Conservation (phyloP, 2,113 vertebrate species). For the Connochaetes taurinus region DNA sequence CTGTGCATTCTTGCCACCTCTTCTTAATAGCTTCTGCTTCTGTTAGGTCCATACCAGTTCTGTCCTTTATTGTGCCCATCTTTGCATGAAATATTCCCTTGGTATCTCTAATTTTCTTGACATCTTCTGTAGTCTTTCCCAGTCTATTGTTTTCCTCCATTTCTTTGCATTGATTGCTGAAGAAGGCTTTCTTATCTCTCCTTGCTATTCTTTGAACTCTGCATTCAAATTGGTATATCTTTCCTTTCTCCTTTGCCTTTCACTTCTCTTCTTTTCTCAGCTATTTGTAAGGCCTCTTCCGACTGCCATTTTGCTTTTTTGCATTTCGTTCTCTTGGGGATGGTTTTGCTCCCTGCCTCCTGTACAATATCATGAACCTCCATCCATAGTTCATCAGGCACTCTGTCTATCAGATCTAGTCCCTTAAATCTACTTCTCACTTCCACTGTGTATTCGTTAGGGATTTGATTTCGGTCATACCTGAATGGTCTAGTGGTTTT, state of each 20-base stretch:
- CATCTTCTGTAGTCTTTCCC: not conserved
- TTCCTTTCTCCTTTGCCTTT: not conserved
- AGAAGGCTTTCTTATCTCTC: not conserved
- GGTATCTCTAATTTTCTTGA: not conserved
- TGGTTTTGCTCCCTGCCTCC: not conserved
- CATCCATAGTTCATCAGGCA: not conserved
- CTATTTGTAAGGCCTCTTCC: not conserved
- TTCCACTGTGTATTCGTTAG: not conserved
- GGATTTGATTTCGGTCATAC: not conserved
- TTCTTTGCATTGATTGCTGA: not conserved
- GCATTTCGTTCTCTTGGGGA: not conserved
- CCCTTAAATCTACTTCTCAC: not conserved
- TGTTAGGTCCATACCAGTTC: not conserved
- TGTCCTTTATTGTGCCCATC: not conserved
- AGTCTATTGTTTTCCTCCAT: not conserved
- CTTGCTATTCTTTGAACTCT: not conserved
- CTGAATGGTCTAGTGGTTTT: not conserved
- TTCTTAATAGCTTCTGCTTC: not conserved
- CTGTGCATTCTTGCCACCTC: not conserved
- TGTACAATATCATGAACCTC: fast-evolving
- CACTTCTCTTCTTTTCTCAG: not conserved
- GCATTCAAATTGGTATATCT: not conserved
- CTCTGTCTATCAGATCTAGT: not conserved
- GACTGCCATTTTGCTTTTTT: not conserved
- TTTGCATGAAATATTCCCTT: not conserved